phyloP scores from a whole-genome alignment of 53 echinoderm and acorn worm species.

The Actinopyga echinites region DNA sequence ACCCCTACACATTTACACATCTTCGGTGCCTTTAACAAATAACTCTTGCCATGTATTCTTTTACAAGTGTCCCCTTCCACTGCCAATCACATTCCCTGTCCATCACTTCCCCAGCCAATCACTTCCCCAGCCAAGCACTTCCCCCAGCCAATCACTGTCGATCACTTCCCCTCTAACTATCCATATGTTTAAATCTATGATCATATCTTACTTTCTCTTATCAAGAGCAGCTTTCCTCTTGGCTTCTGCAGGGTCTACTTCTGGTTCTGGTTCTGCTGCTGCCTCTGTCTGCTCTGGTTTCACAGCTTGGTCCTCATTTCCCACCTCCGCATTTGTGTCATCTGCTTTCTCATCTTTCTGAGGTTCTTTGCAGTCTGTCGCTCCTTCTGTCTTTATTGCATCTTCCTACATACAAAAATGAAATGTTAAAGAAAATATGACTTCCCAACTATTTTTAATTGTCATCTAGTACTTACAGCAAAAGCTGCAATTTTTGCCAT shows the following conservation, averaged over 20 bases:
- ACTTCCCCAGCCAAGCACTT: too few relatives aligned
- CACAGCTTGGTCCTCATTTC: constrained; percentile 24
- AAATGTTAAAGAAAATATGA: too few relatives aligned
- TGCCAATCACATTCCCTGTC: too few relatives aligned
- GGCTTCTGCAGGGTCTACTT: constrained; percentile 67
- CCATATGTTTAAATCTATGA: background rate
- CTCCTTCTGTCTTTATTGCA: constrained; percentile 55
- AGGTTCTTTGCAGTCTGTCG: constrained; percentile 33
- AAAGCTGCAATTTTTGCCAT: background rate
- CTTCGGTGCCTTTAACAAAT: too few relatives aligned
- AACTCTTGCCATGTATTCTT: too few relatives aligned
- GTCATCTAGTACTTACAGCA: background rate
- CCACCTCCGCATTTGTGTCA: constrained; percentile 26
- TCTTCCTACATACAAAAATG: constrained; percentile 18
- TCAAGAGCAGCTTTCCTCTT: constrained; percentile 73
- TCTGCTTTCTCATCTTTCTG: constrained; percentile 45
- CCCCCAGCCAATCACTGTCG: too few relatives aligned
- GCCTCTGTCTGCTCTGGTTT: constrained; percentile 58
- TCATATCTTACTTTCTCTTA: constrained; percentile 67
- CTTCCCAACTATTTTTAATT: background rate
- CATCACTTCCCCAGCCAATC: too few relatives aligned
- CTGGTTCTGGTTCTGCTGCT: constrained; percentile 56
- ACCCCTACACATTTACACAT: too few relatives aligned
- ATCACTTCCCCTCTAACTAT: too few relatives aligned
- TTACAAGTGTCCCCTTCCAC: too few relatives aligned